Base-by-base conservation (phyloP, 2,888 invertebrate species). In the Orchesellides sinensis region DNA sequence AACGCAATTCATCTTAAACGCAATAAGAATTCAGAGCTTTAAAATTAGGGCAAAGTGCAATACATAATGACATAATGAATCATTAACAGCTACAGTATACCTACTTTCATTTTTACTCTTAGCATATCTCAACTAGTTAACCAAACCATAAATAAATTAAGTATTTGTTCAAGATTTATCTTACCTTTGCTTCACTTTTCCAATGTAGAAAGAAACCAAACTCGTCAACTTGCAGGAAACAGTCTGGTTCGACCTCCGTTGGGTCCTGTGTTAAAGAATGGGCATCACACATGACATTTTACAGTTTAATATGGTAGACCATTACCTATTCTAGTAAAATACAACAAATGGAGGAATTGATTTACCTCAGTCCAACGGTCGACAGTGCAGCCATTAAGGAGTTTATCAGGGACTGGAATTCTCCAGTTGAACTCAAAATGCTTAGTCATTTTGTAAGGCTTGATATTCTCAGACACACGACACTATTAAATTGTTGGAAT, bases 361-460 rank as follows among this genome's bases (percentile, higher is more conserved):
- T 84, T 86, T 88, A 93, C 92, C 91, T 99, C 99, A 80, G 97
- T 96, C 98, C 98, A 99, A 88, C 98, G 93, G 92, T 99, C 99
- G 91, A 99, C 98, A 73, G 94, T 92, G 88, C 95, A 95, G 75
- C 99, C 99, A 90, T 93, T 92, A 69, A 94, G 92, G 63, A 98
- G 92, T 56, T 94, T 93, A 89, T 96, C 95, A 61, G 98, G 98
- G 88, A 99, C 96, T 83, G 96, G 94, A 89, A 97, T 95, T 91
- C 96, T 96, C 99, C 99, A 99, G 92, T 97, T 96, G 92, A 99
- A 99, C 90, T 99, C 98, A 92, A 97, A 98, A 91, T 95, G 96
- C 92, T 99, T 99, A 90, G 99, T 99, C 98, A 98, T 98, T 79
- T 73, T 88, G 65, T 40, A 4, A 25, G 47, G n/a, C 17, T 23